Evolutionary conservation across 2,797 vertebrate genomes (phyloP).

Genomic region (Helarctos malayanus): DNA sequence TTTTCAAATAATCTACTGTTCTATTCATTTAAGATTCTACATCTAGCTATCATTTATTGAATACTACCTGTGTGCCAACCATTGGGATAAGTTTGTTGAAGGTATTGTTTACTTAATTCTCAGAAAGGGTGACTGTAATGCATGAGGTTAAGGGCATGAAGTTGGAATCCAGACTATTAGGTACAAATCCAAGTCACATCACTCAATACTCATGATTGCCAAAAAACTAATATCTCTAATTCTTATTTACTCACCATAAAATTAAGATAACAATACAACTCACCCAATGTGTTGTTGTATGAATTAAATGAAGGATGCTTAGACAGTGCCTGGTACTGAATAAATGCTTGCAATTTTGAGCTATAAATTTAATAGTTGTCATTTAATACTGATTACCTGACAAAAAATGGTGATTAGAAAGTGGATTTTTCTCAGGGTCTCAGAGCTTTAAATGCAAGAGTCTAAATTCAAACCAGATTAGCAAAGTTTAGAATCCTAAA

Average conservation of each 20-base stretch:
- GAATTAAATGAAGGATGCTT: neutral
- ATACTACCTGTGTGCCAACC: neutral
- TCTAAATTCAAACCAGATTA: neutral
- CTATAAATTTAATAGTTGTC: neutral
- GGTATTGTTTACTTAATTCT: neutral
- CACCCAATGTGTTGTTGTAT: neutral
- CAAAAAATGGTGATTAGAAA: neutral
- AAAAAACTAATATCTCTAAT: neutral
- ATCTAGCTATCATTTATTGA: neutral
- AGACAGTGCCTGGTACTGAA: neutral
- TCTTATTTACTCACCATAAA: neutral
- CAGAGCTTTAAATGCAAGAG: neutral
- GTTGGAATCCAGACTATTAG: neutral
- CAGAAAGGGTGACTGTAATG: neutral
- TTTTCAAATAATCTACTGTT: neutral
- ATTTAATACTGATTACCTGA: neutral
- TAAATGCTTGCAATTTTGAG: neutral
- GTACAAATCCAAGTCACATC: neutral
- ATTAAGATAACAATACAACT: neutral
- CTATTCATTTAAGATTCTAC: neutral
- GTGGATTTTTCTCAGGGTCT: neutral
- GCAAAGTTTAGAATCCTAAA: neutral
- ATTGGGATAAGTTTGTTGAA: neutral
- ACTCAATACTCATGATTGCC: neutral
- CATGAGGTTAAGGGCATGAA: neutral